Evolutionary conservation across 2,888 invertebrate species (phyloP).

Genomic region (Heliconius cydno): DNA sequence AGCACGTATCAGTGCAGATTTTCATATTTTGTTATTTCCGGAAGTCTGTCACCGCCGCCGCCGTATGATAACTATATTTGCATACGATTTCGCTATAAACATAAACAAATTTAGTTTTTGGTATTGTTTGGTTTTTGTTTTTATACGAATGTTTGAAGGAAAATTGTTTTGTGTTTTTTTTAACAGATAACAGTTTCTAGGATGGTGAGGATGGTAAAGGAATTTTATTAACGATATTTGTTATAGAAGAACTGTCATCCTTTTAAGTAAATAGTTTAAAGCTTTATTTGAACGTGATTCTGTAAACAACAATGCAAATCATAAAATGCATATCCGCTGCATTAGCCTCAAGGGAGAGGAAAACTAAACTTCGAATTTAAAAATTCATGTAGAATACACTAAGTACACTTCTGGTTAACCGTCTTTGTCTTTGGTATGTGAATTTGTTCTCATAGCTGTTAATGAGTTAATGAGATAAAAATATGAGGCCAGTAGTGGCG

Average conservation of each 20-base stretch:
- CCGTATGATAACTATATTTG: conserved; percentile 36
- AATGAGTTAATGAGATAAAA: neutral
- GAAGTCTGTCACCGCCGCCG: conserved; percentile 19
- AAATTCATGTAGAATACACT: neutral
- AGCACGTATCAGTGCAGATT: conserved; percentile 19
- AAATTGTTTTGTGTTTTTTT: neutral
- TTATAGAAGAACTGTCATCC: too few species aligned
- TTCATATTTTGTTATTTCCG: conserved; percentile 39
- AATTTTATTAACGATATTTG: too few species aligned
- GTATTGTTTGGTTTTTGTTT: neutral
- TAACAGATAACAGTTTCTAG: too few species aligned
- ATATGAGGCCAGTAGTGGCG: neutral
- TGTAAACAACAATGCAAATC: neutral
- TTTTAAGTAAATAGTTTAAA: neutral
- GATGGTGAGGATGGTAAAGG: too few species aligned
- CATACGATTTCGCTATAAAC: conserved; percentile 28
- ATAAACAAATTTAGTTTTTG: neutral
- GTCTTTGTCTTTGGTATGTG: neutral
- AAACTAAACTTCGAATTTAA: neutral
- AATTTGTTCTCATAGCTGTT: too few species aligned
- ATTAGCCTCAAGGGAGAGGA: neutral
- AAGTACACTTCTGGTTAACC: neutral
- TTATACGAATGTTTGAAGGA: neutral
- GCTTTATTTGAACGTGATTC: neutral
- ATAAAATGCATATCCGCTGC: neutral